Evolutionary conservation across 2,113 vertebrate species (phyloP), one percentile per base, ranked within the genome.

Genomic region (Corvus moneduloides): DNA sequence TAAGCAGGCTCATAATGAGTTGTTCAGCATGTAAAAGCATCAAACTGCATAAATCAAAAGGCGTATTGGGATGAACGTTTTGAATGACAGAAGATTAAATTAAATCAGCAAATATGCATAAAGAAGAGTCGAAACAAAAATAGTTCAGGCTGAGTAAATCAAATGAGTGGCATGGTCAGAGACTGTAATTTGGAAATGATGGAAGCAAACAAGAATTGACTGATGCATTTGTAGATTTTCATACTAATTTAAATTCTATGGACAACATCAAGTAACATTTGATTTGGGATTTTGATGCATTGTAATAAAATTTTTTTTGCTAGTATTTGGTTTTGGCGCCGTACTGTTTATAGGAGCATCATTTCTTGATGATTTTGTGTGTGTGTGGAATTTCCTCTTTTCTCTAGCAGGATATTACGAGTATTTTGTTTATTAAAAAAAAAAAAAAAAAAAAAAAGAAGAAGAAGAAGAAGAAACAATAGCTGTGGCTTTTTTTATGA

Each of bases 61-160:
- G 51, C 51, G 1, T 84, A 62, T 61, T 75, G 79, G 64, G 41
- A n/a, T 96, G 81, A 93, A 78, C 4, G 1, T 84, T 93, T 95
- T 92, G 85, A 93, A 77, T 95, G 94, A 77, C 82, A 95, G 79
- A 80, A 91, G 72, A 90, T 94, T 73, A 85, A 96, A 94, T 94
- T 86, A 75, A 95, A 90, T 93, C 83, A 85, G 84, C 79, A 93
- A 85, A 93, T 81, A 93, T 77, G 90, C 61, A 1, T 91, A 90
- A 94, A 49, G 51, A 91, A 79, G 67, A 88, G 43, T 77, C 7
- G 15, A 6, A 95, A 91, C 51, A 55, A 91, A 93, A 96, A 81
- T 71, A 81, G 39, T 90, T 95, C 68, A 93, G 55, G 90, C 79
- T 93, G 90, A 90, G 85, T 95, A 95, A 95, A 90, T 94, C 22